Evolutionary conservation across 2,888 invertebrate genomes (phyloP).

Genomic region (Drosophila phalerata): DNA sequence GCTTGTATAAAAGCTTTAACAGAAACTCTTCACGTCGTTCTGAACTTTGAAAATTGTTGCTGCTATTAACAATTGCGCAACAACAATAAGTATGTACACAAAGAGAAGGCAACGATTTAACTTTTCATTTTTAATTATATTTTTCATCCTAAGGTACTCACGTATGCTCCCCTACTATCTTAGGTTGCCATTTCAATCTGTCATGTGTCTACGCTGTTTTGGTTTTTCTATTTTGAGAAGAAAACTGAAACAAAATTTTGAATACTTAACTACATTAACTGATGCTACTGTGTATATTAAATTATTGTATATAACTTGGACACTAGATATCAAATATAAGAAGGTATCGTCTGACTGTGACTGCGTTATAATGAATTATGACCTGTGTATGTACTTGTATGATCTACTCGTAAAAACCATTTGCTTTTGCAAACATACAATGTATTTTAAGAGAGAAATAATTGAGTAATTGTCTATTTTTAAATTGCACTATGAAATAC

Average conservation of each 20-base stretch:
- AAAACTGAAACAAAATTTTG: conserved; percentile 13
- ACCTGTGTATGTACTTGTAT: background rate
- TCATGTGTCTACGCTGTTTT: conserved; percentile 30
- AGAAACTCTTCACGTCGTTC: conserved; percentile 43
- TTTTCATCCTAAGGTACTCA: conserved; percentile 75
- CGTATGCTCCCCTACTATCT: conserved; percentile 64
- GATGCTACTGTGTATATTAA: conserved; percentile 23
- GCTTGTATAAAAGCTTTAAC: conserved; percentile 58
- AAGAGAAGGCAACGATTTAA: conserved; percentile 54
- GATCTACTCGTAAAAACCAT: background rate
- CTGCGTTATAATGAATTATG: conserved; percentile 40
- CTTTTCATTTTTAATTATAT: conserved; percentile 31
- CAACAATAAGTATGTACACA: conserved; percentile 48
- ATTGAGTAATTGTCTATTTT: background rate
- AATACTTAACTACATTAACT: conserved; percentile 36
- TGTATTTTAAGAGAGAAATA: conserved; percentile 7
- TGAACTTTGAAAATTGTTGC: conserved; percentile 31
- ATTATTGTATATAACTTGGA: conserved; percentile 51
- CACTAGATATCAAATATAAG: conserved; percentile 34
- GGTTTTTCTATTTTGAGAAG: conserved; percentile 2
- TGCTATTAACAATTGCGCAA: conserved; percentile 33
- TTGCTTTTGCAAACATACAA: background rate
- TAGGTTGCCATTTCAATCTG: conserved; percentile 34
- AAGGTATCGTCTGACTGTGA: conserved; percentile 57
- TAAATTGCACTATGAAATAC: background rate